Evolutionary conservation across 2,113 vertebrate genomes (phyloP), one percentile per base, ranked within the genome.

Genomic region (Platichthys stellatus): DNA sequence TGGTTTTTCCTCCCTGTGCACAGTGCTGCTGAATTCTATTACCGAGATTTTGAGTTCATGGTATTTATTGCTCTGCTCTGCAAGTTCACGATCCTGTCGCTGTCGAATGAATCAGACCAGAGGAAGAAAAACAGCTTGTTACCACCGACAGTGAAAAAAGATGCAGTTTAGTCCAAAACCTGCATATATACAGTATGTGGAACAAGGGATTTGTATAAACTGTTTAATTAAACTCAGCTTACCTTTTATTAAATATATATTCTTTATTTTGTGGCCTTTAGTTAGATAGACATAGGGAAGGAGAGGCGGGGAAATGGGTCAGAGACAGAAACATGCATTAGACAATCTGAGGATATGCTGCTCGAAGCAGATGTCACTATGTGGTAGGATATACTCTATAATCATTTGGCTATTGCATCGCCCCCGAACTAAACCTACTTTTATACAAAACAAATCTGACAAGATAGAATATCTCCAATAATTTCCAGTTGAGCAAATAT

Each of bases 401-500:
- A 43, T 13, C 40, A 43, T 43, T 43, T 43, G 40, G 40, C 40
- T 43, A 13, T 43, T 43, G 40, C 10, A 43, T 43, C 40, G 40
- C 40, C 40, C 40, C 40, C 10, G 13, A 4, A 11, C 10, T 43
- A 12, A 43, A 43, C 40, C 40, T 13, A 43, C 40, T 43, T 43
- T 1, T 43, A 13, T 12, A 64, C n/a, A 15, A 68, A 87, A 49
- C 60, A 82, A 77, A 74, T 53, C 54, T 61, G 62, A 72, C 63
- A 43, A 43, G 40, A 43, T 3, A 2, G 3, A 43, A 38, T 10
- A 38, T 11, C 18, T 51, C 18, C 47, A 18, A 15, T 18, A 51
- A 49, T 20, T 63, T 71, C 38, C 56, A 15, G 28, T 63, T 9
- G 58, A 54, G 47, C 24, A 59, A 57, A 65, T 76, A 79, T 12